These are phyloP conservation scores for Eurystomus gularis DNA, from an alignment of 2,113 vertebrate genomes.

Conservation along the genomic window DNA sequence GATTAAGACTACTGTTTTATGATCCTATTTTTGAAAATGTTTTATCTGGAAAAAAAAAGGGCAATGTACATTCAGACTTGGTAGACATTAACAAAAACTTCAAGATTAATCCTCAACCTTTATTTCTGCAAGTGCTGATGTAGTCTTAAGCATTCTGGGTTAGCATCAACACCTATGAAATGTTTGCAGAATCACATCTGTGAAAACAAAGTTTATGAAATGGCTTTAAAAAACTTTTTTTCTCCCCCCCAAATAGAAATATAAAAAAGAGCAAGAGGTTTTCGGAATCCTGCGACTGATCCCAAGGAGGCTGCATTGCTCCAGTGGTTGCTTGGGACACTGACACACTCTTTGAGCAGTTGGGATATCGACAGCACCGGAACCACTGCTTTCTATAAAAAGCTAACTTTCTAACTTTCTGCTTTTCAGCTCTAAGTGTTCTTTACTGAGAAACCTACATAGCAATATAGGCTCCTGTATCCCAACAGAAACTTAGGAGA, in stretches of 20 bases:
- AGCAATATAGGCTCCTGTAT: background rate
- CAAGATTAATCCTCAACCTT: background rate
- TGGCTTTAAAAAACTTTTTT: background rate
- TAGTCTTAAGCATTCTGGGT: background rate
- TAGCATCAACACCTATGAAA: background rate
- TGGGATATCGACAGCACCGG: fast-evolving
- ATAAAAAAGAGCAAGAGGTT: background rate
- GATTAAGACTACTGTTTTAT: background rate
- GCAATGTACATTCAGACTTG: background rate
- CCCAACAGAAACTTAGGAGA: background rate
- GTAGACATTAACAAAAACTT: background rate
- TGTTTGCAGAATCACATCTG: background rate
- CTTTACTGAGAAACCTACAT: background rate
- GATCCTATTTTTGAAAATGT: background rate
- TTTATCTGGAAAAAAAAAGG: background rate
- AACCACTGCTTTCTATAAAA: background rate
- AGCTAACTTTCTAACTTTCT: background rate
- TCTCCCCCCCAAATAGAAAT: background rate
- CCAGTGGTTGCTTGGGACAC: background rate
- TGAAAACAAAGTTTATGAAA: background rate
- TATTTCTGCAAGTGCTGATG: background rate
- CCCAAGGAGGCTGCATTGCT: background rate
- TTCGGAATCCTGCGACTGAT: background rate
- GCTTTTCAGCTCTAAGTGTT: background rate
- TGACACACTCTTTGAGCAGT: background rate